Conservation (phyloP, 2,797 vertebrate species). For the Taeniopygia guttata region DNA sequence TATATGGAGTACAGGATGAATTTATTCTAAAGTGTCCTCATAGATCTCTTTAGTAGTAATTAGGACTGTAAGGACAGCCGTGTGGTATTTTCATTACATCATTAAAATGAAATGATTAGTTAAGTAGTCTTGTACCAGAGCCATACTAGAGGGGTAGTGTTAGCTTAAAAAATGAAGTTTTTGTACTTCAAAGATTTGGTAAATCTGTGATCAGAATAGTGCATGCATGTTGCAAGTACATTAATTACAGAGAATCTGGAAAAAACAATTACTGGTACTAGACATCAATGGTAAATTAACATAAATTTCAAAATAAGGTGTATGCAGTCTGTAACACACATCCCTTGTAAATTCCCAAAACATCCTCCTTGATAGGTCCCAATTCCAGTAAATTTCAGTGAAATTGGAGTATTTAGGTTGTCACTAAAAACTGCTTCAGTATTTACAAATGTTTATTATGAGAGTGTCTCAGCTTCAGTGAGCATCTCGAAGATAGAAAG, state of each 20-base stretch:
- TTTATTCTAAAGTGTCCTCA: slow-evolving; percentile 1
- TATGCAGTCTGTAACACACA: background rate
- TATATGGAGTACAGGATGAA: background rate
- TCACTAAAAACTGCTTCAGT: background rate
- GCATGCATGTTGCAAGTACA: background rate
- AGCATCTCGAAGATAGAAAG: background rate
- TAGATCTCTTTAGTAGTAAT: slow-evolving; percentile 21
- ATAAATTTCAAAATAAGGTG: background rate
- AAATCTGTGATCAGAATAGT: background rate
- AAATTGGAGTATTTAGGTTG: background rate
- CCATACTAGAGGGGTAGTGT: background rate
- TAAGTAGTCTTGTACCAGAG: background rate
- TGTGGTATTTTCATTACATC: slow-evolving; percentile 41
- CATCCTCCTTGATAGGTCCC: background rate
- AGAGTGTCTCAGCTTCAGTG: background rate
- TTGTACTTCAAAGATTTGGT: background rate
- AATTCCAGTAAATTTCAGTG: background rate
- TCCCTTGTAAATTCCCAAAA: background rate
- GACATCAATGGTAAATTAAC: background rate
- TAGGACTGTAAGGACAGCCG: slow-evolving; percentile 7
- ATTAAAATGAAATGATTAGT: slow-evolving; percentile 37
- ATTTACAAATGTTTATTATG: background rate
- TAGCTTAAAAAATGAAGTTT: background rate
- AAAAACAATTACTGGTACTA: background rate
- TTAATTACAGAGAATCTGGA: background rate